Base-by-base conservation (phyloP, 2,113 vertebrate species). In the Bothrops jararaca region DNA sequence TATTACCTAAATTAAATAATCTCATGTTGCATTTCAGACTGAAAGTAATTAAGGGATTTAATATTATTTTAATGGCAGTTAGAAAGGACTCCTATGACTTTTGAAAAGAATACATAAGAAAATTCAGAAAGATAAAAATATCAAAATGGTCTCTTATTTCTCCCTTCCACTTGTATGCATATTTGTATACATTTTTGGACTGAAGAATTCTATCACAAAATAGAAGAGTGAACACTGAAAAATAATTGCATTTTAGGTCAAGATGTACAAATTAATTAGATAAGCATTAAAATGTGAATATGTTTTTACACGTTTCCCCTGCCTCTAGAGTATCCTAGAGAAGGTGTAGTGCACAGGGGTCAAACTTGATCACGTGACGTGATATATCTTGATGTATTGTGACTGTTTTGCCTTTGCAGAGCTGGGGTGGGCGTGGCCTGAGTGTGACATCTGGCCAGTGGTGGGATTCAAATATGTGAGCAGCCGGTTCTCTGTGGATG, bases 21-120 rank as follows among this genome's bases (percentile, higher is more conserved):
- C 9, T 48, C 9, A 11, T 57, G 39, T 0, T 45, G 86, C 48
- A 85, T 23, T 50, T 52, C 26, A 53, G 4, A 74, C 20, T 45
- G 58, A 93, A 91, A 34, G 74, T 0, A 58, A 18, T 87, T 12
- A 93, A 96, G 94, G 85, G 90, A 91, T 92, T 93, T 85, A 93
- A 90, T 45, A 0, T 12, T 85, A 23, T 15, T 5, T 92, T 89
- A 94, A 94, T 69, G 85, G 91, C 50, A 5, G 26, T 89, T 88
- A 89, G 91, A 92, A 89, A 0, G 90, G 57, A 58, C 57, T 56
- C 58, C 18, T n/a, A 0, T 54, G 91, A 93, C 56, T 0, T 34
- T 80, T 95, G 91, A 91, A 95, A 93, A 85, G 24, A 85, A 85
- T 42, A 13, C 11, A 69, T 69, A 29, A 69, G 12, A 15, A 69